These are phyloP conservation scores for Coenonympha glycerion DNA, from an alignment of 2,888 invertebrate genomes.

Conservation along the genomic window DNA sequence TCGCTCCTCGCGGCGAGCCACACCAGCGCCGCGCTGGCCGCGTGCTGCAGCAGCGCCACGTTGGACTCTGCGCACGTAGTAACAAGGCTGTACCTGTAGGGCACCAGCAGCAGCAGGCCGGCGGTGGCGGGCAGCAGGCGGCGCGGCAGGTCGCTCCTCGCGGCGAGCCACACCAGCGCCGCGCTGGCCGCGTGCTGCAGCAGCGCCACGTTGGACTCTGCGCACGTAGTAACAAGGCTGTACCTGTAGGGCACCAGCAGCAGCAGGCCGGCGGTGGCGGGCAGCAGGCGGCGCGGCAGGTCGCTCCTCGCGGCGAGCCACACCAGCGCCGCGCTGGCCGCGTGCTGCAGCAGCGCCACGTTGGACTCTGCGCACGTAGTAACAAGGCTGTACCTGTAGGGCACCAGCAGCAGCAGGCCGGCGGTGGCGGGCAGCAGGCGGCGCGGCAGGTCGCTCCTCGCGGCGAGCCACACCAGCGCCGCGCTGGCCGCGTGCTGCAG, in stretches of 20 bases:
- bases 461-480: conserved; percentile 93
- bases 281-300: conserved; percentile 83
- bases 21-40: too few relatives aligned
- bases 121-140: conserved; percentile 83
- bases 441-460: conserved; percentile 88
- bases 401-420: conserved; percentile 69
- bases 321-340: conserved; percentile 89
- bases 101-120: conserved; percentile 69
- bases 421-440: conserved; percentile 83
- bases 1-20: conserved; percentile 93
- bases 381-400: not conserved
- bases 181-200: too few relatives aligned
- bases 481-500: conserved; percentile 91
- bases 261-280: conserved; percentile 82
- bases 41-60: too few relatives aligned
- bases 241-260: not conserved
- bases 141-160: conserved; percentile 88
- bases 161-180: too few relatives aligned
- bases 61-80: conserved; percentile 96
- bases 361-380: too few relatives aligned
- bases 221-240: too few relatives aligned
- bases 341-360: conserved; percentile 91
- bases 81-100: not conserved
- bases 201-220: too few relatives aligned
- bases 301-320: conserved; percentile 95